Evolutionary conservation across 37 sponge, comb jelly and placozoan species (phyloP).

Genomic region (Dysidea cf. avara): DNA sequence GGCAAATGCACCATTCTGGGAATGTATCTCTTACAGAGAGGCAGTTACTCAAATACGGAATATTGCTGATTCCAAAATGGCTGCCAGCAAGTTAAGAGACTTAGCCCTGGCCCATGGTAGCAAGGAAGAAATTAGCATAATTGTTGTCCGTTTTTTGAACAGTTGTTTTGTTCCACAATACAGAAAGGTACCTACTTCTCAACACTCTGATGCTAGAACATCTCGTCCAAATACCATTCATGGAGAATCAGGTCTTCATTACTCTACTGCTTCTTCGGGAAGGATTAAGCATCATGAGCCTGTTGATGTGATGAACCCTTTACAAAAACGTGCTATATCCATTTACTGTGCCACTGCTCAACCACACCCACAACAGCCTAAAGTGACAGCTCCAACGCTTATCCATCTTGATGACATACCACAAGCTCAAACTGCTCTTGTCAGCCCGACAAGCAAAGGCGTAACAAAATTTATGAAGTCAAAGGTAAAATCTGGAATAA

Average conservation of each 20-base stretch:
- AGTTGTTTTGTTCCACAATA: no score
- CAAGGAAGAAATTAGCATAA: slow-evolving; percentile 45
- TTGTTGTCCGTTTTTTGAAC: slow-evolving; percentile 27
- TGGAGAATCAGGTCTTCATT: neutral
- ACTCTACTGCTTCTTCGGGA: neutral
- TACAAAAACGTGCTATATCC: no score
- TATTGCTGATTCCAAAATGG: slow-evolving; percentile 31
- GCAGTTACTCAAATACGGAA: slow-evolving; percentile 21
- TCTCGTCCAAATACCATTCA: neutral
- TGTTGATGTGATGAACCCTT: no score
- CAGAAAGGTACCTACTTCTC: neutral
- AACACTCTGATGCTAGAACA: neutral
- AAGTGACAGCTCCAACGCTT: no score
- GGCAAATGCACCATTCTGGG: slow-evolving; percentile 75
- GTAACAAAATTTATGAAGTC: no score
- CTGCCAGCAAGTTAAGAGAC: slow-evolving; percentile 73
- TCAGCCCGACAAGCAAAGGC: no score
- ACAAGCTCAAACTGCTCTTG: no score
- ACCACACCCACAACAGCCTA: no score
- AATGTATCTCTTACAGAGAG: slow-evolving; percentile 40
- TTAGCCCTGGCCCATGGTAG: slow-evolving; percentile 76
- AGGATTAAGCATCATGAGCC: no score
- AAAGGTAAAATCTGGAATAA: no score
- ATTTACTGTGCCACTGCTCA: no score
- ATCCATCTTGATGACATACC: no score